A percentile compares a stretch with the other conserved stretches of the same genome.
Conservation (phyloP, 2,113 vertebrate genomes). For the Pyxicephalus adspersus region DNA sequence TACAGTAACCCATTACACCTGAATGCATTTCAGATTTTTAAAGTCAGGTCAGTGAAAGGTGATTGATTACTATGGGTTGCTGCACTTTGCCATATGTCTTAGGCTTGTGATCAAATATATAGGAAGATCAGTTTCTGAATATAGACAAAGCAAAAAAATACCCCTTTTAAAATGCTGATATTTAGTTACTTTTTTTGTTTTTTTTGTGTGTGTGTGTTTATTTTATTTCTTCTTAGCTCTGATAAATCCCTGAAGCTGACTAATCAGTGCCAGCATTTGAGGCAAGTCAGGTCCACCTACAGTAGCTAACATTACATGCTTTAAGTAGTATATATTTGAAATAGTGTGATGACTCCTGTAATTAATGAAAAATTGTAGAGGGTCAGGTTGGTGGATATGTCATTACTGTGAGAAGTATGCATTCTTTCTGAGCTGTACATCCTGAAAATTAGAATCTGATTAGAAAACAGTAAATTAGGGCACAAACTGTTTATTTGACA, state of each 20-base stretch:
- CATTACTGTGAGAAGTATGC: constrained; percentile 38
- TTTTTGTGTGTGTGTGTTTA: constrained; percentile 18
- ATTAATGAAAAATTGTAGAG: not conserved
- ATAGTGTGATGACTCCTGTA: not conserved
- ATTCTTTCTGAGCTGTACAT: constrained; percentile 22
- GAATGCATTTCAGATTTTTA: too few relatives aligned
- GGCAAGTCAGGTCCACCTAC: constrained; percentile 46
- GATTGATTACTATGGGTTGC: too few relatives aligned
- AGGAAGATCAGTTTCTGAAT: too few relatives aligned
- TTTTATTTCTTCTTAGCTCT: constrained; percentile 41
- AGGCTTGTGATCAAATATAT: too few relatives aligned
- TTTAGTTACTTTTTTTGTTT: constrained; percentile 26
- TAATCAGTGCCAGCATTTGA: constrained; percentile 32
- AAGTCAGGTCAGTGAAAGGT: too few relatives aligned
- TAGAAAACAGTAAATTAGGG: not conserved
- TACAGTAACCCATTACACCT: too few relatives aligned
- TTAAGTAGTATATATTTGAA: not conserved
- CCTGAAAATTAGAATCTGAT: not conserved
- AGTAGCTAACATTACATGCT: not conserved
- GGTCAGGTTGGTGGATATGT: constrained; percentile 34
- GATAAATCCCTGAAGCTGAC: constrained; percentile 47
- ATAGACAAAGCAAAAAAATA: not conserved
- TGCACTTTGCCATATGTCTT: too few relatives aligned
- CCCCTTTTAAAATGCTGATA: constrained; percentile 13
- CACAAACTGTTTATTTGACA: not conserved